Evolutionary conservation across 2,113 vertebrate species (phyloP).

Genomic region (Sinocyclocheilus maitianheensis): DNA sequence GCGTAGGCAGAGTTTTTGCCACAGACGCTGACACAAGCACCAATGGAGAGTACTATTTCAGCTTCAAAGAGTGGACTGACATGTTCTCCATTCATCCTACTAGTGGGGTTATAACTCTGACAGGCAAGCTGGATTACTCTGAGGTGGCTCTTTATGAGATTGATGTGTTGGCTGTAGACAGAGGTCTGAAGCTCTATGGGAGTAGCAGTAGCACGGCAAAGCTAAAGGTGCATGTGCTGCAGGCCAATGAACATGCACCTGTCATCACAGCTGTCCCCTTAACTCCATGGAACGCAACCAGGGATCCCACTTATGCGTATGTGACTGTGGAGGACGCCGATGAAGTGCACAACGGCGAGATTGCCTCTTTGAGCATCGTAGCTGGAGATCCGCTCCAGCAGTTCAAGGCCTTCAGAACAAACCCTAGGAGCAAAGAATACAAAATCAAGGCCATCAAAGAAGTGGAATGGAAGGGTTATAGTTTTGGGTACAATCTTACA

Average conservation of each 20-base stretch:
- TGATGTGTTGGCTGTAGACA: slow-evolving; percentile 84
- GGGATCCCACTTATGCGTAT: slow-evolving; percentile 75
- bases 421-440: slow-evolving; percentile 80
- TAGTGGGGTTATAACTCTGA: slow-evolving; percentile 79
- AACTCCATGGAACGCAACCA: slow-evolving; percentile 71
- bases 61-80: slow-evolving; percentile 82
- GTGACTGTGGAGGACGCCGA: slow-evolving; percentile 81
- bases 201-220: slow-evolving; percentile 84
- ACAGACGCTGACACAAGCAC: slow-evolving; percentile 86
- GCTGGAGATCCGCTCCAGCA: slow-evolving; percentile 80
- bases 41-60: slow-evolving; percentile 86
- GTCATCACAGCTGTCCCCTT: slow-evolving; percentile 73
- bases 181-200: slow-evolving; percentile 82
- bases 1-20: slow-evolving; percentile 79
- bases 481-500: slow-evolving; percentile 83
- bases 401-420: slow-evolving; percentile 76
- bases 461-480: slow-evolving; percentile 78
- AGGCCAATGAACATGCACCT: slow-evolving; percentile 78
- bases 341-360: slow-evolving; percentile 78
- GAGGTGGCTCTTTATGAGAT: slow-evolving; percentile 78
- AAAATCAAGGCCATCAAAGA: slow-evolving; percentile 74
- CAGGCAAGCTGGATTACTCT: slow-evolving; percentile 77
- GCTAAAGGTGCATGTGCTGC: slow-evolving; percentile 77
- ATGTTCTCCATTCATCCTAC: slow-evolving; percentile 86
- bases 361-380: slow-evolving; percentile 81